Evolutionary conservation across 2,113 vertebrate species (phyloP).

Genomic region (Numenius arquata): DNA sequence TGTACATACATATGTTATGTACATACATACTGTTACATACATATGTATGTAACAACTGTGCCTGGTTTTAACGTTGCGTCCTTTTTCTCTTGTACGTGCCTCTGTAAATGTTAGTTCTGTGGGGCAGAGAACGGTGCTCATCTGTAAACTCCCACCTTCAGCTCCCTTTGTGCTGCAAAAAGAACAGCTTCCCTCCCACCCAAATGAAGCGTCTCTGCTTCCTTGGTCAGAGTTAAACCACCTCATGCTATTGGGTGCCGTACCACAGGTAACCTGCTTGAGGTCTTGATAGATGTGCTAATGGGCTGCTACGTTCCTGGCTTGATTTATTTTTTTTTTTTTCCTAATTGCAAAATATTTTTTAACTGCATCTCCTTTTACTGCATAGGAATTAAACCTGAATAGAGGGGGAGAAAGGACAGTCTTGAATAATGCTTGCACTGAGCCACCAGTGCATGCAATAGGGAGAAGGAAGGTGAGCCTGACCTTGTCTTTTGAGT

Average conservation of each 20-base stretch:
- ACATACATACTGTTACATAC: no score
- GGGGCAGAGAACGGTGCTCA: neutral
- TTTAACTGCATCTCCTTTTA: neutral
- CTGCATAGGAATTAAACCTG: neutral
- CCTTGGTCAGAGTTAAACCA: neutral
- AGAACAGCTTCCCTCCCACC: neutral
- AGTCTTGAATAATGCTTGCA: neutral
- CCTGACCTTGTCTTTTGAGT: neutral
- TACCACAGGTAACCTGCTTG: neutral
- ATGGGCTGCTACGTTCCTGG: neutral
- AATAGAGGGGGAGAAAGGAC: neutral
- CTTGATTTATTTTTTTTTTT: neutral
- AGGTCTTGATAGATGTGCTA: neutral
- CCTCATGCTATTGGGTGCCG: neutral
- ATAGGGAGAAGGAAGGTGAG: neutral
- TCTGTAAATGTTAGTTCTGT: neutral
- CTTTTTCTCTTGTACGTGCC: neutral
- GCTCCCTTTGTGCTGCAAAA: neutral
- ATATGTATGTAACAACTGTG: neutral
- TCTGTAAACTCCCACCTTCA: neutral
- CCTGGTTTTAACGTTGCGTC: neutral
- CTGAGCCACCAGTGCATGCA: neutral
- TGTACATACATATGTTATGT: no score
- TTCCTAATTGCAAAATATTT: neutral
- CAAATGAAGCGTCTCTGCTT: neutral